Evolutionary conservation across 2,113 vertebrate genomes (phyloP).

Genomic region (Eonycteris spelaea): DNA sequence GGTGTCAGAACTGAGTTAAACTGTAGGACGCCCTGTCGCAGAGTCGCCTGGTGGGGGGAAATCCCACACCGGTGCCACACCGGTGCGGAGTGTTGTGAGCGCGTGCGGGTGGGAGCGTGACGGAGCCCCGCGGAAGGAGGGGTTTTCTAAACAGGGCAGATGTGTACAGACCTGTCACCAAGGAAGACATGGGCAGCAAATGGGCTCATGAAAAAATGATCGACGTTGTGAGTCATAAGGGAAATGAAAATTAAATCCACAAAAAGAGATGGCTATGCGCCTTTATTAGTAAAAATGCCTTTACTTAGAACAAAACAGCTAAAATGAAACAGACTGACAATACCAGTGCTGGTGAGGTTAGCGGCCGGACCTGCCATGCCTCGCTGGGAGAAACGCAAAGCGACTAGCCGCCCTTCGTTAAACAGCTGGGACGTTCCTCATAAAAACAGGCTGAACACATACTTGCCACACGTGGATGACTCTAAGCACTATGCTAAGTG

Average conservation of each 20-base stretch:
- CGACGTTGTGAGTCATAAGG: too few relatives aligned
- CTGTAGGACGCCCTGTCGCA: too few relatives aligned
- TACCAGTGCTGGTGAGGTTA: background rate
- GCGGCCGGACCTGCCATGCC: background rate
- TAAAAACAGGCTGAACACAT: background rate
- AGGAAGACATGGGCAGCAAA: background rate
- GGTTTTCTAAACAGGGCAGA: background rate
- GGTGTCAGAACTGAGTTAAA: too few relatives aligned
- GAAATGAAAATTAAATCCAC: background rate
- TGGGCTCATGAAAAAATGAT: background rate
- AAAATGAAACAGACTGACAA: background rate
- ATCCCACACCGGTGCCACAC: too few relatives aligned
- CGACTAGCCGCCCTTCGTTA: background rate
- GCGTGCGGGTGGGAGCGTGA: background rate
- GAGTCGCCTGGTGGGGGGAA: too few relatives aligned
- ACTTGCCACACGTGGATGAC: too few relatives aligned
- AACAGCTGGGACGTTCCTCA: background rate
- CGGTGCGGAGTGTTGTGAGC: too few relatives aligned
- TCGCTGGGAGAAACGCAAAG: background rate
- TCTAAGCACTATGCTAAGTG: background rate
- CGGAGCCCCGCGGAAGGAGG: background rate
- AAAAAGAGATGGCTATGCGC: background rate
- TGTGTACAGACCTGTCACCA: background rate
- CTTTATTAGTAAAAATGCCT: background rate
- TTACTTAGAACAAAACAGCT: background rate